Percentiles rank a stretch among this genome's conserved stretches.
Evolutionary conservation across 2,888 invertebrate genomes (phyloP).

Genomic region (Sarcophaga rosellei): DNA sequence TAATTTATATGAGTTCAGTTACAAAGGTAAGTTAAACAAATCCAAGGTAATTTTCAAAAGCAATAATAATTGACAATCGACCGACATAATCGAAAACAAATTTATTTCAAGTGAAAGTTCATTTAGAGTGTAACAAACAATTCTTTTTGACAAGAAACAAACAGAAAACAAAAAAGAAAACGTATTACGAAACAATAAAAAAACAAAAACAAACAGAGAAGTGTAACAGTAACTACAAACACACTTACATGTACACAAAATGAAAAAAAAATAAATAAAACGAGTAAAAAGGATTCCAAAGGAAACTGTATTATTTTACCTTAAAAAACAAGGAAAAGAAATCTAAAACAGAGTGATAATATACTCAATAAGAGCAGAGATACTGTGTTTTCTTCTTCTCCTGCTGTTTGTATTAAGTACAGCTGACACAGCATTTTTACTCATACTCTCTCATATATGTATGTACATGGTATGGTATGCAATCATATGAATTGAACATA

Average conservation of each 20-base stretch:
- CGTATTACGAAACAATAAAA: neutral
- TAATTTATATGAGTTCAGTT: constrained; percentile 54
- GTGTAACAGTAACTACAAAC: no score
- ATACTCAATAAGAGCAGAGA: constrained; percentile 15
- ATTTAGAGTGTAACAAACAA: constrained; percentile 44
- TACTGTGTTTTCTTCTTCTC: neutral
- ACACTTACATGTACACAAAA: no score
- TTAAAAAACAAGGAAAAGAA: neutral
- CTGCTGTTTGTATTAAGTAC: neutral
- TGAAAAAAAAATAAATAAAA: neutral
- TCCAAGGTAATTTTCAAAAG: constrained; percentile 49
- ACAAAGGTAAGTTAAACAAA: constrained; percentile 57
- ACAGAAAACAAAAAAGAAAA: neutral
- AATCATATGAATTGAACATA: constrained; percentile 37
- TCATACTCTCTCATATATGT: neutral
- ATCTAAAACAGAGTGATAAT: neutral
- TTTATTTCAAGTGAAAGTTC: constrained; percentile 63
- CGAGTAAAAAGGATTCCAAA: constrained; percentile 12
- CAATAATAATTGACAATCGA: constrained; percentile 62
- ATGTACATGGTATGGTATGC: neutral
- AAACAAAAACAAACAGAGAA: neutral
- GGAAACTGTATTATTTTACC: constrained; percentile 19
- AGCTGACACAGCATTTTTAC: constrained; percentile 41
- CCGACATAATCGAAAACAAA: constrained; percentile 64
- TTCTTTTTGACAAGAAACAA: constrained; percentile 32